Base-by-base conservation (phyloP, 30 jellyfish, hydroid and myxozoan genomes). In the Nemopilema nomurai region DNA sequence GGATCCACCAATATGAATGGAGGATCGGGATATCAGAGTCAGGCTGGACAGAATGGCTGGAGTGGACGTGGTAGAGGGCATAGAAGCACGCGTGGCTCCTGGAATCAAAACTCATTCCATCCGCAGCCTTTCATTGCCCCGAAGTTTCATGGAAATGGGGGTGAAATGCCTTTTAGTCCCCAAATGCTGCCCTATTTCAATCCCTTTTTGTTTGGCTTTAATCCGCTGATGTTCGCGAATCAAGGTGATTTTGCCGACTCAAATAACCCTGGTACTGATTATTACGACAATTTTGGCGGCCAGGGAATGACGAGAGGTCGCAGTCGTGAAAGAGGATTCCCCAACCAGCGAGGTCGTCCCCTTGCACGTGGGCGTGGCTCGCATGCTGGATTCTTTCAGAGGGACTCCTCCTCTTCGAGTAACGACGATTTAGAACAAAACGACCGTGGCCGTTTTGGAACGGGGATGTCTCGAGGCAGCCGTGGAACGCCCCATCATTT, bases 141-240 rank as follows among this genome's bases (percentile, higher is more conserved):
- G 28, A 30, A 25, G 1, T 26, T 16, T 22, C 8, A 20, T 25
- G 82, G 18, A 19, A 23, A 41, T 30, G 63, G 30, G 1, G 53
- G 51, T 4, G 16, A 23, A 1, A 20, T 64, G 49, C 33, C 33
- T 0, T 31, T 16, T n/a, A 62, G n/a, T 70, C 82, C 82, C 8
- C 82, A 70, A n/a, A 21, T 24, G 49, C 73, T 69, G 33, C 57
- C 28, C 16, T 69, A 19, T 75, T 71, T 20, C 22, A 80, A 66
- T 50, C 49, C 31, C 8, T 18, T 51, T 20, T 51, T 53, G 30
- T 33, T 33, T 7, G 77, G 82, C 66, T 20, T 33, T 1, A 71
- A 71, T 33, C 81, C 81, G 20, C 28, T 0, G 33, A 80, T 80
- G 90, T 68, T 80, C 82, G 76, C 90, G 0, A 41, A 41, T 41